Conservation (phyloP, 2,797 vertebrate species). For the Chelon auratus region DNA sequence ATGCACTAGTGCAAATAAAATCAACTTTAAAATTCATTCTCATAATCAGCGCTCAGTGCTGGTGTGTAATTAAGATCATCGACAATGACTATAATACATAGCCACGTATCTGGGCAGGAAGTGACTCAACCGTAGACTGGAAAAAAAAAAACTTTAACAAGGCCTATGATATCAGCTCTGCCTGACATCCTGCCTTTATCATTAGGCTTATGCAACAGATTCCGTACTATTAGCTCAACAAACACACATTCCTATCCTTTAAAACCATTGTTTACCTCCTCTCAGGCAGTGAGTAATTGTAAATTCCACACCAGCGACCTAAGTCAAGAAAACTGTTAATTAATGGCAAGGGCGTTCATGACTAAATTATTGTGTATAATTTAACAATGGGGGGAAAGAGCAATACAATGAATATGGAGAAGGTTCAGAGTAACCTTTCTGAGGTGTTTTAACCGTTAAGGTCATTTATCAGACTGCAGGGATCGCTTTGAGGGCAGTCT, state of each 20-base stretch:
- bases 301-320: conserved; percentile 7
- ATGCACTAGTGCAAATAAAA: background rate
- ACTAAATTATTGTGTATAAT: conserved; percentile 16
- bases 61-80: conserved; percentile 19
- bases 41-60: background rate
- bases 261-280: conserved; percentile 34
- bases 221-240: conserved; percentile 30
- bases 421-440: conserved; percentile 6
- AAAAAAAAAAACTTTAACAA: conserved; percentile 44
- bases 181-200: conserved; percentile 60
- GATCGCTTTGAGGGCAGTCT: conserved; percentile 21
- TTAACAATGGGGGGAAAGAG: conserved; percentile 6
- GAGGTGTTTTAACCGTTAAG: conserved; percentile 37
- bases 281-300: conserved; percentile 7
- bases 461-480: conserved; percentile 30
- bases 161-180: conserved; percentile 27
- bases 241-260: conserved; percentile 42
- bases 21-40: background rate
- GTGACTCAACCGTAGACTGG: conserved; percentile 33
- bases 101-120: conserved; percentile 29
- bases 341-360: conserved; percentile 29
- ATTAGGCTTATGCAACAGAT: conserved; percentile 36
- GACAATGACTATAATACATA: conserved; percentile 10
- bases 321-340: conserved; percentile 24
- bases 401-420: conserved; percentile 11